Evolutionary conservation across 92 coral and sea anemone species (phyloP), one percentile per base, ranked within the genome.

Genomic region (Micromussa lordhowensis): DNA sequence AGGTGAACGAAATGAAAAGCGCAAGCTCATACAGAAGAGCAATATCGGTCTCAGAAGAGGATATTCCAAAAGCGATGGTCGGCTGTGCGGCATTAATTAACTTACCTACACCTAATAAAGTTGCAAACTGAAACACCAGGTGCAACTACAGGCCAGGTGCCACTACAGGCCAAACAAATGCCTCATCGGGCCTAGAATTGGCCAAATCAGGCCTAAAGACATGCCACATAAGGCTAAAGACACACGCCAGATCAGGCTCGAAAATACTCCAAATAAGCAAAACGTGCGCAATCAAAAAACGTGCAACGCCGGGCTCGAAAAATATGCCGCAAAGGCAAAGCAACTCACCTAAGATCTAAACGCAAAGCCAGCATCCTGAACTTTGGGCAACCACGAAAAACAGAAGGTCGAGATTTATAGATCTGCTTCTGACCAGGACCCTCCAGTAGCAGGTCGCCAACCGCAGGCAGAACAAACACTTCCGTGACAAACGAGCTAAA

Each of bases 291-390:
- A 24, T 29, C 19, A 10, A 32, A 81, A 61, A 76, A 77, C 34
- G 64, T 16, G 73, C 77, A 21, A 72, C 68, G 12, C 54, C 54
- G 5, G 54, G n/a, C 54, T 49, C 12, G 54, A 49, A 4, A 49
- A 49, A 49, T 49, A 49, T 49, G 54, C 54, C 54, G 12, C 54
- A 49, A 49, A 49, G 54, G 54, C 54, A 4, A 83, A 66, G 34
- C 53, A 77, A 34, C 59, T 84, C 31, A 84, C 49, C 69, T 72
- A 71, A 72, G 49, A 71, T 71, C 80, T 71, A 84, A 31, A 29
- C 80, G 79, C 75, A 72, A 57, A 48, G 85, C 83, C 29, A 87
- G 55, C 78, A 87, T 78, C 40, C 84, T 87, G 85, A 87, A 87
- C 26, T 40, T 79, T 26, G n/a, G n/a, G n/a, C n/a, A n/a, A n/a